Percentiles rank a stretch among this genome's conserved stretches.
Evolutionary conservation across 2,797 vertebrate species (phyloP).

Genomic region (Champsocephalus gunnari): DNA sequence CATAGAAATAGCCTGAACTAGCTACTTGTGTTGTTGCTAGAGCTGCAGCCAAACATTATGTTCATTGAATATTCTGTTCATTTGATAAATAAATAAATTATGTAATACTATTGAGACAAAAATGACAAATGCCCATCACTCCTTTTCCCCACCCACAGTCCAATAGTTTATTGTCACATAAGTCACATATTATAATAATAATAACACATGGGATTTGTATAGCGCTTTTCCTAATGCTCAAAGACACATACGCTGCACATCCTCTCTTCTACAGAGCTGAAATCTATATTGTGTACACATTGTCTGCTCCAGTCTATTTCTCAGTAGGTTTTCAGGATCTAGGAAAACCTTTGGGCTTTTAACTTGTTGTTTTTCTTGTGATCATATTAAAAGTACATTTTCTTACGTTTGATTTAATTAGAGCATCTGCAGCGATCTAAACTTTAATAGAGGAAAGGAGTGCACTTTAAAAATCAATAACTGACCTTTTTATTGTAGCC

Average conservation of each 20-base stretch:
- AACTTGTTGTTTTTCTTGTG: background rate
- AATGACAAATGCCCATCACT: background rate
- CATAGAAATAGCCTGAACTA: background rate
- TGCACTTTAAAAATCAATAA: constrained; percentile 25
- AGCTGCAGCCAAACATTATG: background rate
- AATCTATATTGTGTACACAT: background rate
- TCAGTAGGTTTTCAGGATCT: background rate
- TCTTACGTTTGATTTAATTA: constrained; percentile 3
- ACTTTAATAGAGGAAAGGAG: constrained; percentile 9
- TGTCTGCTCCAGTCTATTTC: background rate
- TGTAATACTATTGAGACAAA: background rate
- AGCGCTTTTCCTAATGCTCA: no score
- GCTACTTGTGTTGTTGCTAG: background rate
- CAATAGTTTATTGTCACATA: background rate
- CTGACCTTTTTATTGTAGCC: constrained; percentile 44
- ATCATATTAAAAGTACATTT: constrained; percentile 9
- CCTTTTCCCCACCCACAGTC: background rate
- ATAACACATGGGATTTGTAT: no score
- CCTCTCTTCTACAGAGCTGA: no score
- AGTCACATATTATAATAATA: no score
- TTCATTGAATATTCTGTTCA: background rate
- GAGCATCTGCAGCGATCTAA: constrained; percentile 18
- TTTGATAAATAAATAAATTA: background rate
- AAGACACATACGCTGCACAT: no score
- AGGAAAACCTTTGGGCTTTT: background rate